Evolutionary conservation across 2,888 invertebrate species (phyloP).

Genomic region (Stenoptilia bipunctidactyla): DNA sequence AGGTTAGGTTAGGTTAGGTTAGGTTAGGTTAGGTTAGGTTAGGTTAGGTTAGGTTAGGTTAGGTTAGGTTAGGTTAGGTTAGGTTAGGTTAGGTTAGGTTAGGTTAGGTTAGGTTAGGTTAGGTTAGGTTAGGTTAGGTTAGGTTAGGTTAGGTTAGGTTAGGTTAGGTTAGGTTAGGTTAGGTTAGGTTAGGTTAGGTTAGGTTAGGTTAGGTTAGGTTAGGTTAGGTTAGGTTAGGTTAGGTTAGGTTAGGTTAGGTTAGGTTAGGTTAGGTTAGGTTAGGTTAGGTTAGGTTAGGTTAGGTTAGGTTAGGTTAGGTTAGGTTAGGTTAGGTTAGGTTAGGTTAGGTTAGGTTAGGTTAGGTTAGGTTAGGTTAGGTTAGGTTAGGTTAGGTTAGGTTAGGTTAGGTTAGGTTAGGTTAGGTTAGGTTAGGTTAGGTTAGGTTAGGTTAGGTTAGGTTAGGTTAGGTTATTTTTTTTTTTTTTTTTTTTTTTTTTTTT

Average conservation of each 20-base stretch:
- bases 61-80: conserved; percentile 6
- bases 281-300: conserved; percentile 16
- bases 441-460: conserved; percentile 4
- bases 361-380: conserved; percentile 8
- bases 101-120: conserved; percentile 13
- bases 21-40: conserved; percentile 12
- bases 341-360: conserved; percentile 14
- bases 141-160: conserved; percentile 13
- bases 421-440: conserved; percentile 4
- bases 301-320: conserved; percentile 15
- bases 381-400: conserved; percentile 6
- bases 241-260: conserved; percentile 16
- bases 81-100: conserved; percentile 9
- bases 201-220: conserved; percentile 13
- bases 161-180: conserved; percentile 14
- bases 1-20: conserved; percentile 14
- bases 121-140: conserved; percentile 13
- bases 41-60: conserved; percentile 11
- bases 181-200: conserved; percentile 7
- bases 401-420: conserved; percentile 4
- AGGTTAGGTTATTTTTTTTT: neutral
- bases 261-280: conserved; percentile 15
- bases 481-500: neutral
- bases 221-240: conserved; percentile 15
- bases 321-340: conserved; percentile 15